A percentile compares a stretch with the other conserved stretches of the same genome.
Conservation (phyloP, 2,888 invertebrate species). For the Drosophila mercatorum region DNA sequence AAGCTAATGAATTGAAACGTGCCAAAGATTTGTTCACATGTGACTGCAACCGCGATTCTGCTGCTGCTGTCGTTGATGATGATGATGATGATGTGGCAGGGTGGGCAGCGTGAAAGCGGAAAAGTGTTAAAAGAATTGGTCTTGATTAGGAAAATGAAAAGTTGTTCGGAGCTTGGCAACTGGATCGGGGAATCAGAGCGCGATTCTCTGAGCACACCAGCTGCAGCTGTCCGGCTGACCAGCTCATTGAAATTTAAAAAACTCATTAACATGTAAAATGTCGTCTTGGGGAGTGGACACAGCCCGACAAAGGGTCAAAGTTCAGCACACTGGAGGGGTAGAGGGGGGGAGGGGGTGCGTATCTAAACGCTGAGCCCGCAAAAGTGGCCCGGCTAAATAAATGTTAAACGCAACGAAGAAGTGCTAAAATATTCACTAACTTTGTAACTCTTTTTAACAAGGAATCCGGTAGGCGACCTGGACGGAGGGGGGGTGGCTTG, state of each 20-base stretch:
- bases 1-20: conserved; percentile 80
- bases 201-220: conserved; percentile 1
- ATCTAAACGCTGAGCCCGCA: conserved; percentile 37
- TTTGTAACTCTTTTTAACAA: conserved; percentile 80
- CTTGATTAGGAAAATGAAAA: conserved; percentile 40
- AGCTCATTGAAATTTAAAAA: conserved; percentile 62
- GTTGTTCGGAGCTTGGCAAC: neutral
- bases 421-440: conserved; percentile 80
- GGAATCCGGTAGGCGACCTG: conserved; percentile 41
- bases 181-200: conserved; percentile 9
- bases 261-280: conserved; percentile 65
- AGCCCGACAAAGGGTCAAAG: conserved; percentile 12
- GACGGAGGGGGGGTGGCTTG: conserved; percentile 34
- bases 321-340: too few species aligned
- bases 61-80: conserved; percentile 18
- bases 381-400: conserved; percentile 71
- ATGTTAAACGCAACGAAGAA: conserved; percentile 74
- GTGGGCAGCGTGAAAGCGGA: conserved; percentile 1
- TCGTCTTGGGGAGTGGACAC: neutral
- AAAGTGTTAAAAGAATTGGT: conserved; percentile 39
- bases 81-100: conserved; percentile 19
- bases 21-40: conserved; percentile 69
- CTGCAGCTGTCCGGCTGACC: conserved; percentile 13
- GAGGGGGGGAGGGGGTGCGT: neutral
- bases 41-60: conserved; percentile 48